These are phyloP conservation scores for Acropora yongei DNA, from an alignment of 64 coral and sea anemone species.

Conservation along the genomic window DNA sequence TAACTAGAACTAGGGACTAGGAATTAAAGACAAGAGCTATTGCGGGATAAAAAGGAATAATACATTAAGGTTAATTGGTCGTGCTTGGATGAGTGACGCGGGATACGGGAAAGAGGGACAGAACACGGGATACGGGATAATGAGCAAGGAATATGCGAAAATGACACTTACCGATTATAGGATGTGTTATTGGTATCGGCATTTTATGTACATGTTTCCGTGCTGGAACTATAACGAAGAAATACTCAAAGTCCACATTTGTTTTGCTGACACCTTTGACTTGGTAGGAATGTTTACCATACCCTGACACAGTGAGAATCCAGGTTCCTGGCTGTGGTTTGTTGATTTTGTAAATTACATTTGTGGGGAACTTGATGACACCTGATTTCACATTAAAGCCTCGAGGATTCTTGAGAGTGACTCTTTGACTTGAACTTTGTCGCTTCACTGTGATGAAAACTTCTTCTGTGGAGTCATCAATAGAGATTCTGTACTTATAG, in stretches of 20 bases:
- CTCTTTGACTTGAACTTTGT: neutral
- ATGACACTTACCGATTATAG: constrained; percentile 37
- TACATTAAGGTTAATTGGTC: no score
- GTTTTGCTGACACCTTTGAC: constrained; percentile 54
- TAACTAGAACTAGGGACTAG: no score
- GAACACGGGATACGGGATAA: no score
- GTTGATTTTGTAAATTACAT: constrained; percentile 71
- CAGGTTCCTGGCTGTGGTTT: constrained; percentile 61
- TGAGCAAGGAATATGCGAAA: no score
- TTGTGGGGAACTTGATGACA: constrained; percentile 26
- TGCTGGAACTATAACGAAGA: constrained; percentile 52
- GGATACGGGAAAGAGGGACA: no score
- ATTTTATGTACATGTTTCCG: neutral
- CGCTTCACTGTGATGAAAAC: constrained; percentile 66
- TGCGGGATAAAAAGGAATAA: no score
- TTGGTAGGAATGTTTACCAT: constrained; percentile 59
- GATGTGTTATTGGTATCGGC: constrained; percentile 61
- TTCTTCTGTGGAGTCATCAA: constrained; percentile 77
- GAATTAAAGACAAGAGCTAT: neutral
- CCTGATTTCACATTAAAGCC: constrained; percentile 13
- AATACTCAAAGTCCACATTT: constrained; percentile 71
- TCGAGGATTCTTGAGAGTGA: constrained; percentile 61
- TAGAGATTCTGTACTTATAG: constrained; percentile 33
- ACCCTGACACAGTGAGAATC: constrained; percentile 33
- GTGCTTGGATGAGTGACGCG: no score